A percentile compares a stretch with the other conserved stretches of the same genome.
Evolutionary conservation across 1,140 invertebrate genomes (phyloP).

Genomic region (Drosophila obscura): DNA sequence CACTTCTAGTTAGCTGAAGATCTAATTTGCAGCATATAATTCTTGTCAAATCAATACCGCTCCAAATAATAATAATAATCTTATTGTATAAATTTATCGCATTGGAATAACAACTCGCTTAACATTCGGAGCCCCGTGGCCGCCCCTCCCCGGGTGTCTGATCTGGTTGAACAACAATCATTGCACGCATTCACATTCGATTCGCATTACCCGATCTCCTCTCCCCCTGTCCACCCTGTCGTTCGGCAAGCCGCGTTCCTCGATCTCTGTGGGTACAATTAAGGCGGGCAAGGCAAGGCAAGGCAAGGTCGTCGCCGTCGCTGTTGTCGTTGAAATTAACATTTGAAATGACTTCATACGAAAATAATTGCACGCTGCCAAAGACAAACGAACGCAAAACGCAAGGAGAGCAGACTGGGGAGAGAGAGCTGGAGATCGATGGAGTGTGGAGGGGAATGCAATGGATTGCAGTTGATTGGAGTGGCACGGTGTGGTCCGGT

Average conservation of each 20-base stretch:
- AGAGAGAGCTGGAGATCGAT: constrained; percentile 6
- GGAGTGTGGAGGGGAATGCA: no score
- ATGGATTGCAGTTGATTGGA: no score
- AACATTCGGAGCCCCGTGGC: not conserved
- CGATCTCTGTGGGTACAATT: constrained; percentile 47
- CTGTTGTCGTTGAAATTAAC: constrained; percentile 50
- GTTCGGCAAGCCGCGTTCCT: not conserved
- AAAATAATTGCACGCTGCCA: constrained; percentile 51
- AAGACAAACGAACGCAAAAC: not conserved
- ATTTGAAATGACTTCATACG: constrained; percentile 72
- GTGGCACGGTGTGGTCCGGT: not conserved
- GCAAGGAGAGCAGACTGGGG: not conserved
- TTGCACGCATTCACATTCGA: constrained; percentile 57
- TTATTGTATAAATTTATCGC: no score
- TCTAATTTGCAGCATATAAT: no score
- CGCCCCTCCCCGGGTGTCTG: constrained; percentile 11
- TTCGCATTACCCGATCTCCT: constrained; percentile 3
- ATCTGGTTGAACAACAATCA: constrained; percentile 62
- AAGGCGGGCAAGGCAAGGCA: constrained; percentile 28
- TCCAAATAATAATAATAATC: no score
- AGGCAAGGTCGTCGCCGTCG: constrained; percentile 3
- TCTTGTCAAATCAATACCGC: no score
- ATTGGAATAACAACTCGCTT: not conserved
- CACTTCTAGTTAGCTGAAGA: no score
- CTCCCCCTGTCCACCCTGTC: not conserved